Percentiles rank a stretch among this genome's conserved stretches.
These are phyloP conservation scores for Ophonus ardosiacus DNA, from an alignment of 2,888 invertebrate genomes.

Conservation along the genomic window DNA sequence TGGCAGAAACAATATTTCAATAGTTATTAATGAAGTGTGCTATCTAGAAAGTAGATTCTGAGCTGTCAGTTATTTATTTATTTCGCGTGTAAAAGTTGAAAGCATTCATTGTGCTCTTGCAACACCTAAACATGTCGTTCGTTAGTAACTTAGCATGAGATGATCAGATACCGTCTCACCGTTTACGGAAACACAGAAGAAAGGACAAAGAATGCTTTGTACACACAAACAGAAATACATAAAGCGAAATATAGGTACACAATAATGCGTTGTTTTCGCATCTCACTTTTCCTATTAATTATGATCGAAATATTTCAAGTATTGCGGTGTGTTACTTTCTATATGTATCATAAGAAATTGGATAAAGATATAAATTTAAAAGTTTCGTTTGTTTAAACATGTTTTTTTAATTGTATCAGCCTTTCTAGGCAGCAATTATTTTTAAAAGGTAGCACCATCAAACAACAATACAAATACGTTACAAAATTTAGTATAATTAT, in stretches of 20 bases:
- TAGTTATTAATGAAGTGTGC: slow-evolving; percentile 40
- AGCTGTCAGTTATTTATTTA: slow-evolving; percentile 43
- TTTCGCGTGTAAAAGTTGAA: slow-evolving; percentile 32
- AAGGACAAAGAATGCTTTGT: neutral
- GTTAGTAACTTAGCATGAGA: slow-evolving; percentile 6
- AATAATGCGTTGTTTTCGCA: neutral
- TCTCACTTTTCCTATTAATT: no score
- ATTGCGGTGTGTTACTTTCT: no score
- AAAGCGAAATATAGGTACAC: neutral
- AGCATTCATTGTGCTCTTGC: slow-evolving; percentile 33
- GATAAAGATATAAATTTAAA: no score
- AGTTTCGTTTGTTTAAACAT: no score
- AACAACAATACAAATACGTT: no score
- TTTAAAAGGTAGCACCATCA: no score
- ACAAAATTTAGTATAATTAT: no score
- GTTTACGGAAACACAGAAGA: neutral
- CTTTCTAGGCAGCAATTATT: no score
- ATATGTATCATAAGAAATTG: no score
- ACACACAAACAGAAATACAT: neutral
- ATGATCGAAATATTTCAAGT: no score
- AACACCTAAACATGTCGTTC: slow-evolving; percentile 35
- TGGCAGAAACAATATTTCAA: slow-evolving; percentile 43
- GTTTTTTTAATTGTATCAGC: no score
- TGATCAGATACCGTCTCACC: neutral
- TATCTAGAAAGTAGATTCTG: slow-evolving; percentile 40